Evolutionary conservation across 2,888 invertebrate species (phyloP), one percentile per base, ranked within the genome.

Genomic region (Sceliomorpha sp.): DNA sequence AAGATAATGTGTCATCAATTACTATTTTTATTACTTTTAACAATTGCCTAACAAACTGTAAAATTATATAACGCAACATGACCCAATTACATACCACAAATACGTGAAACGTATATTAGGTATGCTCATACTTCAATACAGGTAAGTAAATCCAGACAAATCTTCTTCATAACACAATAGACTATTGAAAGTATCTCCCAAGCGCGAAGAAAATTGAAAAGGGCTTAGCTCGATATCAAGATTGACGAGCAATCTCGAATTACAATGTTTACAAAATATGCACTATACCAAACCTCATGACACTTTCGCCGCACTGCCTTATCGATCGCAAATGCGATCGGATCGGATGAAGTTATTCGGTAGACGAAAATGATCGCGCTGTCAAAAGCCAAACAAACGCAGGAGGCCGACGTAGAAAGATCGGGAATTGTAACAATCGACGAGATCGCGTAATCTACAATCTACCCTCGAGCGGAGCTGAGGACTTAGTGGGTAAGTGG

Each of bases 251-350:
- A 68, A 73, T 77, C 77, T 83, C 80, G 71, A 77, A 78, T 83
- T 83, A 81, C 84, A 73, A 77, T 84, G 83, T 84, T 84, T 83
- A 74, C 79, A 74, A 81, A 20, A 84, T 83, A 81, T 72, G 47
- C 32, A 26, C 17, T n/a, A 32, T 12, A 10, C 29, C 8, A 9
- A 29, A n/a, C 29, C 40, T 40, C 44, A 37, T 50, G 60, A 63
- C 63, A 36, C 48, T 24, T 10, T 40, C 20, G 20, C 20, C 20
- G 20, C 32, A 10, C 10, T 31, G 9, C 15, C 10, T 31, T 48
- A 50, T 56, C 55, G 60, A 68, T 56, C 56, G 26, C 37, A 27
- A 34, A 50, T 37, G 56, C 53, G 63, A 42, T 6, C 26, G 42
- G 20, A 20, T 40, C 39, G 39, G 39, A 40, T 40, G 20, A 40